Percentiles rank a stretch among this genome's conserved stretches.
Conservation (phyloP, 2,113 vertebrate species). For the Centropristis striata region DNA sequence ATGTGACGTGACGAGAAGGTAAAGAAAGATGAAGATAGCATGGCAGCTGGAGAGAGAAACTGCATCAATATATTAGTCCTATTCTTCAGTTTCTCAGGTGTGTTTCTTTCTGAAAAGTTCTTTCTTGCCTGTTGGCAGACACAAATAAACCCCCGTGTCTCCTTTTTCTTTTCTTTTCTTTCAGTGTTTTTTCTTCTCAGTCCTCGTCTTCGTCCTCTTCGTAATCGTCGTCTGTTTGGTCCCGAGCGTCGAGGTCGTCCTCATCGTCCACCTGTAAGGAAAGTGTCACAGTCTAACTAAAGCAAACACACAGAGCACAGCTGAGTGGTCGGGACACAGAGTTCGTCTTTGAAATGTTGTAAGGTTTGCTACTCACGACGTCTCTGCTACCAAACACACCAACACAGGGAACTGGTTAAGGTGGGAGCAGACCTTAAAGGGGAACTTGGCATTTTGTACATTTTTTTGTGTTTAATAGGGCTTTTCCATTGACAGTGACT, state of each 20-base stretch:
- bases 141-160: conserved; percentile 25
- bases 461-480: too few relatives aligned
- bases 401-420: background rate
- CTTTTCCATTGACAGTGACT: too few relatives aligned
- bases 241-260: conserved; percentile 84
- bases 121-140: conserved; percentile 24
- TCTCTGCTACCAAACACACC: background rate
- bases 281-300: conserved; percentile 74
- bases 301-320: conserved; percentile 54
- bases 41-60: conserved; percentile 63
- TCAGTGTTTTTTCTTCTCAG: conserved; percentile 58
- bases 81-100: conserved; percentile 60
- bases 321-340: conserved; percentile 32
- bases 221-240: conserved; percentile 82
- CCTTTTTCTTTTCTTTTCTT: conserved; percentile 6
- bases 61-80: conserved; percentile 61
- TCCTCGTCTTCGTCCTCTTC: conserved; percentile 78
- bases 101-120: conserved; percentile 55
- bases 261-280: conserved; percentile 86
- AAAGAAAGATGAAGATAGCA: conserved; percentile 38
- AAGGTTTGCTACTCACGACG: background rate
- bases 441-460: too few relatives aligned
- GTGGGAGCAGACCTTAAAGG: background rate
- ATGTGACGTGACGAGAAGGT: conserved; percentile 25
- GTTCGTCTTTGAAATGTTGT: background rate